Evolutionary conservation across 2,888 invertebrate species (phyloP).

Genomic region (Eupithecia subumbrata): DNA sequence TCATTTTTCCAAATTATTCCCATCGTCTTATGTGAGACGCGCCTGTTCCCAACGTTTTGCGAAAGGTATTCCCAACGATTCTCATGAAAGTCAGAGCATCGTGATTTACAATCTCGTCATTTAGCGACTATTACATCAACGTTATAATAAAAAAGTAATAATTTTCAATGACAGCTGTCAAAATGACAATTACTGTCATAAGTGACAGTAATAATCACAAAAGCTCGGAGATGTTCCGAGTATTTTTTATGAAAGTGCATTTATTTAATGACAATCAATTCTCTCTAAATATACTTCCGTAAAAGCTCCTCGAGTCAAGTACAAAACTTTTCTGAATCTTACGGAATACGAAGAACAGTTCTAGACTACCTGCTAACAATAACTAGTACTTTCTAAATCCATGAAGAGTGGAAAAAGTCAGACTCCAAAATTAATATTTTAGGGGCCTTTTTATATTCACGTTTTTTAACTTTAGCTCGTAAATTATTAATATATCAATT

Average conservation of each 20-base stretch:
- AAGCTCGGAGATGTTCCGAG: background rate
- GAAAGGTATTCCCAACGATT: too few species aligned
- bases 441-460: background rate
- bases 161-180: background rate
- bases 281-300: background rate
- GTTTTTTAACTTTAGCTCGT: background rate
- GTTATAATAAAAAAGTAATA: too few species aligned
- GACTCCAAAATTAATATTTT: background rate
- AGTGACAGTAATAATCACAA: background rate
- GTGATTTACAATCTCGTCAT: background rate
- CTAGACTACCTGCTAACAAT: background rate
- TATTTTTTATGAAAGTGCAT: background rate
- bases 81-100: background rate
- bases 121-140: too few species aligned
- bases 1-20: background rate
- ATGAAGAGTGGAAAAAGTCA: background rate
- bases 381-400: background rate
- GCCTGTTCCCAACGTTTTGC: too few species aligned
- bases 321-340: background rate
- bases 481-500: background rate
- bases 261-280: background rate
- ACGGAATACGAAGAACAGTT: background rate
- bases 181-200: background rate
- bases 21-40: background rate
- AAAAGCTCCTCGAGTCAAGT: background rate